Evolutionary conservation across 92 coral and sea anemone genomes (phyloP), one percentile per base, ranked within the genome.

Genomic region (Paragorgia papillata): DNA sequence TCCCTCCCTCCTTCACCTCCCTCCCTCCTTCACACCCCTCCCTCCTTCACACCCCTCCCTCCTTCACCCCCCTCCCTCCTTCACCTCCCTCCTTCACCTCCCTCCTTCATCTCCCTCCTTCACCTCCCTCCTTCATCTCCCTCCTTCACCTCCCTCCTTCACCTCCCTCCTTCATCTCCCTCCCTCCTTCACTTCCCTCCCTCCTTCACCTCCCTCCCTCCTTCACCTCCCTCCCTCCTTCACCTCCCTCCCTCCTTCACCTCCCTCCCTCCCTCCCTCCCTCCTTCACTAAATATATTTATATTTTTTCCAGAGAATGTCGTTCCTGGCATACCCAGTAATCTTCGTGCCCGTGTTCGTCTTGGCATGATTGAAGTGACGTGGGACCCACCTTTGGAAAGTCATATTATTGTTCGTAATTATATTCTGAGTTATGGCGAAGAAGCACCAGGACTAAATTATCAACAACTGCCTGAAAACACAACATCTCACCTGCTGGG

Each of bases 301-400:
- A 31, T 25, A 28, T 69, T 27, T 27, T 19, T 32, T 54, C 6
- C 60, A 85, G 89, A 85, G 60, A 32, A 73, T 19, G 21, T 21
- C 3, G 63, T 51, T 17, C 89, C 89, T 17, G 89, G 89, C n/a
- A 54, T 25, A 22, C 89, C 89, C 18, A 80, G 70, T 14, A 74
- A 75, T n/a, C 66, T 85, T 19, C 74, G 40, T 40, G 64, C 67
- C 24, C 73, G 83, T 26, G 79, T 75, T 48, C 43, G 53, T 0
- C 63, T 26, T 19, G 64, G 83, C 18, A 81, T 85, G 64, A 84
- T 94, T 41, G 70, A 76, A 60, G 89, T 94, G 3, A 55, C 62
- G 26, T 94, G 98, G 98, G 84, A 86, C 41, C 88, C 98, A 17
- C 98, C 98, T 0, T 74, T 56, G 9, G 89, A 94, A 66, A 87